Conservation (phyloP, 2,113 vertebrate genomes). For the Chloropsis cyanopogon region DNA sequence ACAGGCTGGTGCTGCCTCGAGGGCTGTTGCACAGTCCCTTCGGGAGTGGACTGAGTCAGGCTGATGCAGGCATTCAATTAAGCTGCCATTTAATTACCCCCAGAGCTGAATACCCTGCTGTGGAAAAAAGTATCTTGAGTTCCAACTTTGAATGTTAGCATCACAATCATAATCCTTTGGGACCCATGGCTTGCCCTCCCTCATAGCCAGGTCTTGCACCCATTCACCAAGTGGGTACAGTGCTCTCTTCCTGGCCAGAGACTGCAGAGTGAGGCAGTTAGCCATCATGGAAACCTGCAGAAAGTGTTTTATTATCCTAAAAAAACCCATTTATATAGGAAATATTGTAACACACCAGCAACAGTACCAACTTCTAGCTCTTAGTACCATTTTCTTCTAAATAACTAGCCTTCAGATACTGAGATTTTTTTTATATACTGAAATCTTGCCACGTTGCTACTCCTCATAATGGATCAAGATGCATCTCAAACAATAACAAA, state of each 20-base stretch:
- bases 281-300: neutral
- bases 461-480: neutral
- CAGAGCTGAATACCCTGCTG: neutral
- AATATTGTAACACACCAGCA: neutral
- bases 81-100: neutral
- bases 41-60: neutral
- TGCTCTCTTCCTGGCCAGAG: neutral
- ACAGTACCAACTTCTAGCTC: neutral
- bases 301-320: neutral
- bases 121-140: neutral
- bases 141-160: neutral
- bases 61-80: neutral
- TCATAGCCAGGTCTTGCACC: neutral
- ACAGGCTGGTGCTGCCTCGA: neutral
- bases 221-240: neutral
- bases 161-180: neutral
- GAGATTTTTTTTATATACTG: neutral
- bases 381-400: neutral
- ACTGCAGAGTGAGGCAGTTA: neutral
- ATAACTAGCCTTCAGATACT: neutral
- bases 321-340: neutral
- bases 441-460: neutral
- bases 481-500: neutral
- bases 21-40: rapidly evolving
- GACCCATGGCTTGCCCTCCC: neutral